Conservation (phyloP, 2,113 vertebrate species). For the Sphyrna mokarran region DNA sequence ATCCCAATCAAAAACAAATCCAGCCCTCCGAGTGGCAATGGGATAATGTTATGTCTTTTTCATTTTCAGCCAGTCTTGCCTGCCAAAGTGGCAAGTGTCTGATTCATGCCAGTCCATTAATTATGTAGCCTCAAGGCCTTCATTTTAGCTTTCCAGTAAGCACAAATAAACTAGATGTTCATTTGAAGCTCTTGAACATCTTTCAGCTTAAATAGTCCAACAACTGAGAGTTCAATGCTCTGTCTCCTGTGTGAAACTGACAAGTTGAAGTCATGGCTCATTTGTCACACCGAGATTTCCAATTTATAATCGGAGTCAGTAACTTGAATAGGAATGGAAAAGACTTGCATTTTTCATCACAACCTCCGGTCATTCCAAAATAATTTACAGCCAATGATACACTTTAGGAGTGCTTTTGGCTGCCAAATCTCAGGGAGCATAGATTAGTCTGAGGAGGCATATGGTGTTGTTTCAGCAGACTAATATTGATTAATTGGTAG, state of each 20-base stretch:
- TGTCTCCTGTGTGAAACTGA: neutral
- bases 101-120: no score
- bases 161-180: neutral
- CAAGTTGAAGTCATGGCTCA: neutral
- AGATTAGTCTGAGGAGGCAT: neutral
- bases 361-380: neutral
- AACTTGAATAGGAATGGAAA: neutral
- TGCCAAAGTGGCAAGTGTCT: neutral
- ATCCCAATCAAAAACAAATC: neutral
- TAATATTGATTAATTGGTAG: neutral
- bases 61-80: neutral
- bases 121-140: neutral
- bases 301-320: neutral
- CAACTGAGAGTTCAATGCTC: neutral
- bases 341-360: neutral
- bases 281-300: neutral
- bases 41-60: neutral
- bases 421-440: neutral
- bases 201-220: neutral
- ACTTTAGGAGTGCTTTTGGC: neutral
- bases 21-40: neutral
- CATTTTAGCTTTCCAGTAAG: neutral
- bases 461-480: neutral
- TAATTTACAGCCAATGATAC: neutral
- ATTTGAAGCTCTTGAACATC: neutral